Evolutionary conservation across 2,797 vertebrate species (phyloP), one percentile per base, ranked within the genome.

Genomic region (Serranus cabrilla): DNA sequence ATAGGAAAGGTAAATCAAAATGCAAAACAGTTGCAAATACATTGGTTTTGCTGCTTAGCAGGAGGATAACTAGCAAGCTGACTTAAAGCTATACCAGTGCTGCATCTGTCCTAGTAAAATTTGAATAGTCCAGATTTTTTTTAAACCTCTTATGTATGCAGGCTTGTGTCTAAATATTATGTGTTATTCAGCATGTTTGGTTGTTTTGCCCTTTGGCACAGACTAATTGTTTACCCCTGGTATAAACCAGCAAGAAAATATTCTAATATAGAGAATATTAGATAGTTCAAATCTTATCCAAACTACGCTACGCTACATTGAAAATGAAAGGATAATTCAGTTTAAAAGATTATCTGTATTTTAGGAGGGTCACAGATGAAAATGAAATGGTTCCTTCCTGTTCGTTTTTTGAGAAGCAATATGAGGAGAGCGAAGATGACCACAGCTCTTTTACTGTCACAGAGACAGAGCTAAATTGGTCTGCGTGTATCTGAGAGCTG

Each of bases 381-480:
- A 68, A 66, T 47, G 0, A 72, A 74, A 69, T 20, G 11, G 39
- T 71, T 82, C 50, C 13, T 71, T 82, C 52, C 13, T 57, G 12
- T 58, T 56, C 40, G 23, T 65, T 67, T 40, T 61, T 50, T 21
- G n/a, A 72, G 56, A 79, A 74, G 76, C 78, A 80, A 82, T 52
- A 60, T n/a, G 60, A 87, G 70, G 58, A 78, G 76, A 54, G 67
- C 57, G 58, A 78, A 66, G 80, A 81, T 71, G 82, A 83, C 86
- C 78, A 47, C 46, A 31, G 70, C 80, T 71, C 60, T 72, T 84
- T 71, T 60, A 40, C 84, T 76, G 87, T 86, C 86, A 80, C 84
- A 63, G 84, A 85, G 82, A 83, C 76, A 0, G 74, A 85, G 91
- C 93, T 94, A 94, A 93, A 91, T 94, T 23, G 27, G 90, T 92